Evolutionary conservation across 2,797 vertebrate genomes (phyloP).

Genomic region (Columba guinea): DNA sequence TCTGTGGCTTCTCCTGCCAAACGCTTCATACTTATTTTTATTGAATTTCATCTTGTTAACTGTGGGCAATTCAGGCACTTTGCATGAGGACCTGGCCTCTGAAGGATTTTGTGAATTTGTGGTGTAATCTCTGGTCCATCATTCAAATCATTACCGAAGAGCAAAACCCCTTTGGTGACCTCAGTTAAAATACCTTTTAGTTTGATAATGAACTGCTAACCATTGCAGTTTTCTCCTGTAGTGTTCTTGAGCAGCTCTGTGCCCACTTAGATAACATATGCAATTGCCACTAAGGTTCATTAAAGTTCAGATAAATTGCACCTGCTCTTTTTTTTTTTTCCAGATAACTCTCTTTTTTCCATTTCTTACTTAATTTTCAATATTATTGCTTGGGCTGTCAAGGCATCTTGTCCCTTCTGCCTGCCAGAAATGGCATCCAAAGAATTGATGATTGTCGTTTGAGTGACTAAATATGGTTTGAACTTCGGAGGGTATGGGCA

Average conservation of each 20-base stretch:
- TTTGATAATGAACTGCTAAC: background rate
- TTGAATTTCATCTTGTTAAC: background rate
- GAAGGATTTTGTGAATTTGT: background rate
- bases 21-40: background rate
- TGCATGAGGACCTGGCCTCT: background rate
- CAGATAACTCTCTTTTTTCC: background rate
- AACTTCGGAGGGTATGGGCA: background rate
- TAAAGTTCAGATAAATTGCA: background rate
- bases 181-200: background rate
- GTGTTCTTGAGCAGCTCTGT: background rate
- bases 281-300: background rate
- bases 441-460: background rate
- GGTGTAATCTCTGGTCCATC: background rate
- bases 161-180: background rate
- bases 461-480: background rate
- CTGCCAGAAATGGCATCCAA: background rate
- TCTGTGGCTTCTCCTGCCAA: background rate
- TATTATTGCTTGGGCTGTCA: background rate
- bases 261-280: background rate
- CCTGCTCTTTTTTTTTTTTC: background rate
- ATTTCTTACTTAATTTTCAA: background rate
- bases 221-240: background rate
- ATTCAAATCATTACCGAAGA: background rate
- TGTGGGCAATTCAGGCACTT: background rate
- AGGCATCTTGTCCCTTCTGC: background rate